These are phyloP conservation scores for Lasioglossum vierecki DNA, from an alignment of 2,888 invertebrate genomes.

Conservation along the genomic window DNA sequence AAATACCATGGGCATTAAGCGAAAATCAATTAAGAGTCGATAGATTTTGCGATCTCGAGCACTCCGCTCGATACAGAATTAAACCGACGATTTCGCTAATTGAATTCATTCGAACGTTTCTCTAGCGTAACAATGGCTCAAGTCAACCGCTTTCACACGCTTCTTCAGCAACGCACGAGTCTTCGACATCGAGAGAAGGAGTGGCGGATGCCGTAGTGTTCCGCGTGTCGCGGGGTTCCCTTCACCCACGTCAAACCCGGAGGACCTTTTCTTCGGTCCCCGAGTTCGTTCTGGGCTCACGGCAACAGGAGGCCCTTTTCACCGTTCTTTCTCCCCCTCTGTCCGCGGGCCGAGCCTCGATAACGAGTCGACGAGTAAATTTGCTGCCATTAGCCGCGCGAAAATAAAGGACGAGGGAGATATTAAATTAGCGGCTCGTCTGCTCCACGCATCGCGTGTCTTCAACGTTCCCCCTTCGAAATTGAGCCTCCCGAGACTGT, in stretches of 20 bases:
- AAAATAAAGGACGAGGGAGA: slow-evolving; percentile 82
- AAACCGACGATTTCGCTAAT: neutral
- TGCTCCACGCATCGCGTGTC: slow-evolving; percentile 41
- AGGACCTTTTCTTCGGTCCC: slow-evolving; percentile 21
- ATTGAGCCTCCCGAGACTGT: slow-evolving; percentile 11
- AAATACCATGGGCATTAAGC: neutral
- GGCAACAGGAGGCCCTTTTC: slow-evolving; percentile 3
- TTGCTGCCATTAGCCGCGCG: slow-evolving; percentile 82
- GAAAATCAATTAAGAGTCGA: neutral
- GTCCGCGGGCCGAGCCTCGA: slow-evolving; percentile 63
- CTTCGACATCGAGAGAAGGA: slow-evolving; percentile 19
- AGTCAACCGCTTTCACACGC: slow-evolving; percentile 26
- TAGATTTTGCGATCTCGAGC: neutral
- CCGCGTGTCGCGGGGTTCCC: slow-evolving; percentile 37
- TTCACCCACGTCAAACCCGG: slow-evolving; percentile 27
- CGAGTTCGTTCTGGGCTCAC: neutral
- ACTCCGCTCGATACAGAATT: neutral
- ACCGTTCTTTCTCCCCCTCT: neutral
- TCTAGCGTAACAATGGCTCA: neutral
- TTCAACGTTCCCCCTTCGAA: slow-evolving; percentile 27
- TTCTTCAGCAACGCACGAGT: slow-evolving; percentile 14
- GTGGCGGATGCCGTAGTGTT: slow-evolving; percentile 19
- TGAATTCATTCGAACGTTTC: neutral
- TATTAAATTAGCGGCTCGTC: slow-evolving; percentile 81
- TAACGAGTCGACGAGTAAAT: slow-evolving; percentile 81